Evolutionary conservation across 2,888 invertebrate genomes (phyloP).

Genomic region (Ormia ochracea): DNA sequence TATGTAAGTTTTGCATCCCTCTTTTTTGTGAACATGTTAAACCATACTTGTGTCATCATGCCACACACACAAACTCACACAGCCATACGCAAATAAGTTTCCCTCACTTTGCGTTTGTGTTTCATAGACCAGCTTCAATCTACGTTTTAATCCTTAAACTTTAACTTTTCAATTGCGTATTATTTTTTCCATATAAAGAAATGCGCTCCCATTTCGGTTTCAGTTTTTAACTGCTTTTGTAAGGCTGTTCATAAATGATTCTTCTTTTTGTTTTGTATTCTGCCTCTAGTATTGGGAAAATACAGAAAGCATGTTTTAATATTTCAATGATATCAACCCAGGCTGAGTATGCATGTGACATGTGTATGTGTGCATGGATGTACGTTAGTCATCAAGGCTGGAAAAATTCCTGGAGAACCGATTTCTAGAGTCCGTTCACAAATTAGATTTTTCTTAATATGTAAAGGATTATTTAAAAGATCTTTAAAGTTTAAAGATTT

Average conservation of each 20-base stretch:
- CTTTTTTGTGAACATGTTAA: constrained; percentile 8
- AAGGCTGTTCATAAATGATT: not conserved
- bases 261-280: not conserved
- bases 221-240: too few relatives aligned
- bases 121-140: constrained; percentile 32
- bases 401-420: not conserved
- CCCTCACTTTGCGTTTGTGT: not conserved
- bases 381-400: not conserved
- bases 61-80: not conserved
- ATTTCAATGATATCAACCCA: not conserved
- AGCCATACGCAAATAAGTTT: not conserved
- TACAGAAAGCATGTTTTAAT: not conserved
- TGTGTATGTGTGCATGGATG: not conserved
- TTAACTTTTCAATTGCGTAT: constrained; percentile 13
- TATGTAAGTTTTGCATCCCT: constrained; percentile 28
- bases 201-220: not conserved
- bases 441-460: too few relatives aligned
- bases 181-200: not conserved
- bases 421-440: too few relatives aligned
- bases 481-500: too few relatives aligned
- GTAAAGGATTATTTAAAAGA: too few relatives aligned
- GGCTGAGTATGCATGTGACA: too few relatives aligned
- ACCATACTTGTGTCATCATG: constrained; percentile 46
- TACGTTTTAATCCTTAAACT: constrained; percentile 56
- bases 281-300: not conserved